These are phyloP conservation scores for Drosophila infuscata DNA, from an alignment of 2,888 invertebrate genomes.

Conservation along the genomic window DNA sequence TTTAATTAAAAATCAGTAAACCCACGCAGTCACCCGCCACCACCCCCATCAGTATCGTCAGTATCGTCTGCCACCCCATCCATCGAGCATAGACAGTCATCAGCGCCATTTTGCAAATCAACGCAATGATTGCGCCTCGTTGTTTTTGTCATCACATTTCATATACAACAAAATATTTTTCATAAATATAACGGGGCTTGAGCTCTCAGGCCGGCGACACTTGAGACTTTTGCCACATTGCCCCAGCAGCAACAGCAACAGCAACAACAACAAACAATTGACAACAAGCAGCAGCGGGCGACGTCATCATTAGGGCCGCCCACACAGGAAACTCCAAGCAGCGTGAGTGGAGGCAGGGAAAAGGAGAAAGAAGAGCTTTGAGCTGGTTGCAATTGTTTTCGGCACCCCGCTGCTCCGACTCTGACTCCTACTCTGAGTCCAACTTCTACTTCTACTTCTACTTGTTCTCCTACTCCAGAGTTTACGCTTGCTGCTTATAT, in stretches of 20 bases:
- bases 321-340: conserved; percentile 49
- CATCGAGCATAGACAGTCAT: conserved; percentile 61
- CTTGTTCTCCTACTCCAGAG: conserved; percentile 38
- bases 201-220: conserved; percentile 46
- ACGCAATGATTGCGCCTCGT: conserved; percentile 73
- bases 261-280: conserved; percentile 43
- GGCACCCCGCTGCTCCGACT: conserved; percentile 48
- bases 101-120: conserved; percentile 80
- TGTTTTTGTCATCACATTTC: conserved; percentile 65
- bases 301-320: conserved; percentile 77
- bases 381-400: conserved; percentile 41
- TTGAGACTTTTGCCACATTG: conserved; percentile 77
- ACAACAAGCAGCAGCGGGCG: conserved; percentile 39
- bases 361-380: conserved; percentile 8
- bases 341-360: not conserved
- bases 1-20: conserved; percentile 81
- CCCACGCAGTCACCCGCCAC: conserved; percentile 39
- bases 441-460: not conserved
- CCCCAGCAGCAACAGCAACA: conserved; percentile 43
- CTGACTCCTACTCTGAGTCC: conserved; percentile 52
- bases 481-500: conserved; percentile 64
- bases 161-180: conserved; percentile 56
- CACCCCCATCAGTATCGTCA: not conserved
- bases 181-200: conserved; percentile 70
- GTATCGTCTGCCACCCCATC: not conserved